A percentile compares a stretch with the other conserved stretches of the same genome.
These are phyloP conservation scores for Notiomystis cincta DNA, from an alignment of 2,113 vertebrate species.

Conservation along the genomic window DNA sequence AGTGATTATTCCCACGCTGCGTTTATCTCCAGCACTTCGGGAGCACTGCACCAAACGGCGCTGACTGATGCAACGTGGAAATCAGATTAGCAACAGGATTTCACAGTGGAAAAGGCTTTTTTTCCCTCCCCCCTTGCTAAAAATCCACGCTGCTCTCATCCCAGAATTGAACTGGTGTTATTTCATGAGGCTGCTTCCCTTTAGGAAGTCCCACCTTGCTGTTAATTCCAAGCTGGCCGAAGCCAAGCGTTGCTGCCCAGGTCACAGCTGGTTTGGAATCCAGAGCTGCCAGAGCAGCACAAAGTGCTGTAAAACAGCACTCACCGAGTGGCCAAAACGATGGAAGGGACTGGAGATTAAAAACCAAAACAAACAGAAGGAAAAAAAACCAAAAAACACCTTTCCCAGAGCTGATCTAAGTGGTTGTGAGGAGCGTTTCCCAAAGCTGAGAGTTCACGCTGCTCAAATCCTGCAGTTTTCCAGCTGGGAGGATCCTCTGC, in stretches of 20 bases:
- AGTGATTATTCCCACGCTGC: slow-evolving; percentile 48
- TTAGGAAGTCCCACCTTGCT: not conserved
- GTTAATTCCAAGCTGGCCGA: not conserved
- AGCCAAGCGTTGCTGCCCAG: rapidly evolving
- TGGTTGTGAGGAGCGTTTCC: not conserved
- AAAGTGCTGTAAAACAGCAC: not conserved
- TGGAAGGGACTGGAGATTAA: rapidly evolving
- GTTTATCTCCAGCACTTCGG: not conserved
- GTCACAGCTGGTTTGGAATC: not conserved
- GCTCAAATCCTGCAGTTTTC: not conserved
- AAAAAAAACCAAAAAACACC: not conserved
- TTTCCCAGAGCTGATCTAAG: not conserved
- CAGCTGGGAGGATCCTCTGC: not conserved
- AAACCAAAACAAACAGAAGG: too few species aligned
- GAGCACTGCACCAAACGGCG: slow-evolving; percentile 14
- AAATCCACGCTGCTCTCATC: not conserved
- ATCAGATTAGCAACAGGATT: not conserved
- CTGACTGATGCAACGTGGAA: not conserved
- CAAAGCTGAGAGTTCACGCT: not conserved
- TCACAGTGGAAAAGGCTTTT: not conserved
- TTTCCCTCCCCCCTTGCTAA: not conserved
- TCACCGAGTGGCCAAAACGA: rapidly evolving
- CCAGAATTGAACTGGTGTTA: not conserved
- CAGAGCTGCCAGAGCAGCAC: not conserved
- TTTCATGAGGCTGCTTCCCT: not conserved